These are phyloP conservation scores for Platycnemis pennipes DNA, from an alignment of 2,888 invertebrate species.

Conservation along the genomic window DNA sequence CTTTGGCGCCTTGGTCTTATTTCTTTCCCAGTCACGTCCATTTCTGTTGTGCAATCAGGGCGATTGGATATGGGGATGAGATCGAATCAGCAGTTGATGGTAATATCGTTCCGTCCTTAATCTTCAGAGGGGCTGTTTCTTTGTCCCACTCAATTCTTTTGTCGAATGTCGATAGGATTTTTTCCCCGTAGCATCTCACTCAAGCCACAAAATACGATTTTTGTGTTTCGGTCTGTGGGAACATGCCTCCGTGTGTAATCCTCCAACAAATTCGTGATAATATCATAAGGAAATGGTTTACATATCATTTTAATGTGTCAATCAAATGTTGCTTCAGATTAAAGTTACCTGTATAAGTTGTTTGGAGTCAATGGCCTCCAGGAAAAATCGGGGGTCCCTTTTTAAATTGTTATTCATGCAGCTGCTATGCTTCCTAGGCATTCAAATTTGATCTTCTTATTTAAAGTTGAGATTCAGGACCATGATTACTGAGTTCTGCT, in stretches of 20 bases:
- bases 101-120: background rate
- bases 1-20: background rate
- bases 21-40: background rate
- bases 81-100: background rate
- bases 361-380: background rate
- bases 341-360: no score
- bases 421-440: background rate
- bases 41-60: background rate
- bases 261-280: background rate
- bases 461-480: background rate
- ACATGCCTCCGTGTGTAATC: background rate
- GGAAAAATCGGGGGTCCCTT: background rate
- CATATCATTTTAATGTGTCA: background rate
- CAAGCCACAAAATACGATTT: background rate
- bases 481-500: background rate
- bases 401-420: background rate
- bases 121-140: background rate
- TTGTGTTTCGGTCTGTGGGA: background rate
- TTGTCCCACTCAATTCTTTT: conserved; percentile 22
- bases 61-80: background rate
- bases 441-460: background rate
- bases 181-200: background rate
- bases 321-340: background rate
- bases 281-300: background rate
- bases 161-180: background rate